These are phyloP conservation scores for Cololabis saira DNA, from an alignment of 2,113 vertebrate genomes.

Conservation along the genomic window DNA sequence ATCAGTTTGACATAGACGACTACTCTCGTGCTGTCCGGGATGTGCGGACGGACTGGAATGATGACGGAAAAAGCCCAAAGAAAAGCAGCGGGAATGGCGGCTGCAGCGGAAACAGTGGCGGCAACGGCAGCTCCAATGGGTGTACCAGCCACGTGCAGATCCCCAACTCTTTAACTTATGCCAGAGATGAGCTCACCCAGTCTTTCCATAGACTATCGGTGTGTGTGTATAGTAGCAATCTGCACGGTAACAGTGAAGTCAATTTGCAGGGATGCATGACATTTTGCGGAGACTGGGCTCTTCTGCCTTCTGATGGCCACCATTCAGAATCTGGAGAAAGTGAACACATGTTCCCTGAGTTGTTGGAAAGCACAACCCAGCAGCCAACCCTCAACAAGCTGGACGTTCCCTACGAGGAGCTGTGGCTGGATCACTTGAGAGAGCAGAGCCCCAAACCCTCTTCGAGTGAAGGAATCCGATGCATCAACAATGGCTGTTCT, in stretches of 20 bases:
- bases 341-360: constrained; percentile 89
- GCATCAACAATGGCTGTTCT: constrained; percentile 77
- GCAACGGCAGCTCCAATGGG: constrained; percentile 69
- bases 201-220: constrained; percentile 97
- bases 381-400: constrained; percentile 79
- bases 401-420: constrained; percentile 94
- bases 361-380: constrained; percentile 77
- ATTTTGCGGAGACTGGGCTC: constrained; percentile 88
- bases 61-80: constrained; percentile 94
- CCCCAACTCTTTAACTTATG: constrained; percentile 92
- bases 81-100: constrained; percentile 76
- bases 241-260: constrained; percentile 96
- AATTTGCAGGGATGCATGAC: constrained; percentile 94
- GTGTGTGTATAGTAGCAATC: constrained; percentile 95
- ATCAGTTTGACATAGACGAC: constrained; percentile 96
- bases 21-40: constrained; percentile 95
- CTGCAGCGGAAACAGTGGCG: constrained; percentile 61
- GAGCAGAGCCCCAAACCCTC: constrained; percentile 72
- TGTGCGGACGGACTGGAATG: constrained; percentile 91
- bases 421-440: constrained; percentile 91
- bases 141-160: constrained; percentile 87
- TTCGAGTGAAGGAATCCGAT: constrained; percentile 74
- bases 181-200: constrained; percentile 94
- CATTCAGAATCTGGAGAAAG: constrained; percentile 87
- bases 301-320: constrained; percentile 85